Evolutionary conservation across 2,113 vertebrate genomes (phyloP).

Genomic region (Tylochromis polylepis): DNA sequence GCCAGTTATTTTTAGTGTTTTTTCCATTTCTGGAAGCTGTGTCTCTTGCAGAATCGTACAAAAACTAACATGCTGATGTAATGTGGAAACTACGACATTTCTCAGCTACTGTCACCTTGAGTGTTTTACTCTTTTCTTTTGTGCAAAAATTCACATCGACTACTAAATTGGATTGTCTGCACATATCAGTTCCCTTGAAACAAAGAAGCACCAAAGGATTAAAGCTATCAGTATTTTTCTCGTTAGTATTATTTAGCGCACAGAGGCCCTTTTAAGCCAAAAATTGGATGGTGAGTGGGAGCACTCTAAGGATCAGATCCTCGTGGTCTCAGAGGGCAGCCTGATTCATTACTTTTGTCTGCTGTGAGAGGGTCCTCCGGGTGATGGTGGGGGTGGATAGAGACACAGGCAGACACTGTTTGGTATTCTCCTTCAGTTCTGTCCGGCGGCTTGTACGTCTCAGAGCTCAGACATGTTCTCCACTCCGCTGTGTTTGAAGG

Average conservation of each 20-base stretch:
- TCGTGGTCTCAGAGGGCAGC: conserved; percentile 28
- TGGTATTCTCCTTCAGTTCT: conserved; percentile 52
- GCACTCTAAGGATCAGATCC: conserved; percentile 40
- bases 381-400: not conserved
- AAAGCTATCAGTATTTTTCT: not conserved
- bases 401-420: conserved; percentile 53
- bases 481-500: conserved; percentile 5
- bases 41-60: not conserved
- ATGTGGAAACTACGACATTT: conserved; percentile 48
- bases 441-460: conserved; percentile 12
- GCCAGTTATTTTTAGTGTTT: not conserved
- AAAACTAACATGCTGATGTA: not conserved
- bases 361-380: conserved; percentile 16
- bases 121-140: not conserved
- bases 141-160: not conserved
- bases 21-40: not conserved
- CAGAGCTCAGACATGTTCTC: conserved; percentile 20
- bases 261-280: not conserved
- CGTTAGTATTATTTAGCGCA: conserved; percentile 36
- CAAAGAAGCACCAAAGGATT: not conserved
- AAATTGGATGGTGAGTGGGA: conserved; percentile 14
- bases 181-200: not conserved
- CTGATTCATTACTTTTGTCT: conserved; percentile 63
- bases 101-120: not conserved
- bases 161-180: not conserved